Base-by-base conservation (phyloP, 2,888 invertebrate genomes). In the Harpalus rufipes region DNA sequence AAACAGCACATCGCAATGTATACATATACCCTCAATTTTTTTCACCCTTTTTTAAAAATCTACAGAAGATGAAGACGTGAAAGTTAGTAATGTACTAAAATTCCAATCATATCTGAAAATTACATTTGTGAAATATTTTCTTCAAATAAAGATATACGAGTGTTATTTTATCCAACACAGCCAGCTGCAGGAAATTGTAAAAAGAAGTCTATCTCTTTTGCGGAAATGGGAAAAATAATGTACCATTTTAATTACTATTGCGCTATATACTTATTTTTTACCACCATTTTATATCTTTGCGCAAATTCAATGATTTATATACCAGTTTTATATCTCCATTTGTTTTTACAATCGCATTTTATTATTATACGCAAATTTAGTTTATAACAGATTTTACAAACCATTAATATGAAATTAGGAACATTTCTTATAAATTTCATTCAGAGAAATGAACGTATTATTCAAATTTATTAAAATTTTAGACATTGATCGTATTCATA, bases 381-480 rank as follows among this genome's bases (percentile, higher is more conserved):
- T 51, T 51, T 51, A 6, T 1, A 51, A 51, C 44, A 51, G 44
- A 51, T 51, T 51, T 51, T 51, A 51, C 44, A 51, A 51, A 12
- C 44, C 44, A 51, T 51, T 51, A 51, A 51, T 51, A 51, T 51
- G 10, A 51, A 51, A 51, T 51, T 51, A 51, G 12, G 44, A 12
- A 51, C 12, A 51, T 51, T 51, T 51, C 44, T 51, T 51, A 2
- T 51, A 51, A 51, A 51, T 51, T 51, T 51, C 44, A 51, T 51
- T 51, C 12, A 51, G 12, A 51, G 10, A 51, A 12, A 51, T 44
- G 44, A 44, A 44, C 44, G 44, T 44, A 44, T 10, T 51, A 51
- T 51, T 51, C 44, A 51, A 51, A 51, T 51, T 51, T 51, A 51
- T 51, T 51, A 10, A 51, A 51, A 51, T 51, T 51, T 51, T 51